Evolutionary conservation across 2,113 vertebrate genomes (phyloP), one percentile per base, ranked within the genome.

Genomic region (Nicator chloris): DNA sequence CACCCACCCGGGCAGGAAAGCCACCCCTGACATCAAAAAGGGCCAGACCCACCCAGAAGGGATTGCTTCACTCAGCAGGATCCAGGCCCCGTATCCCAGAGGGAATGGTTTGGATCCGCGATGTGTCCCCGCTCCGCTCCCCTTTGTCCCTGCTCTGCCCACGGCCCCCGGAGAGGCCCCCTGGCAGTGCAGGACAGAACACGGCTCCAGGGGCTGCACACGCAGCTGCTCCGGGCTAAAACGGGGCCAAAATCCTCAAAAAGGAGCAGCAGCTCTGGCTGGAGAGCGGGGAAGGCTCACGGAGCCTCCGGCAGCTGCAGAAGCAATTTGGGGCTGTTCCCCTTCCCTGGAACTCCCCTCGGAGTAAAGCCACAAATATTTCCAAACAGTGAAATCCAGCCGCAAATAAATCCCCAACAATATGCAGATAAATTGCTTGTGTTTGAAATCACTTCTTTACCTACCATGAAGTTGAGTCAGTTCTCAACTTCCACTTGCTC

Each of bases 31-130:
- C 59, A 78, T 5, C 28, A 49, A 5, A 3, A 13, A 50, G 18
- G 45, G 54, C 42, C 35, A 60, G 30, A 54, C 15, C 23, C 65
- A 45, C 19, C n/a, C 35, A 44, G 16, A 27, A 4, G 8, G 4
- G 33, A 17, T 4, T 37, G 40, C 19, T 33, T 22, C 54, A 15
- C 42, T 15, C 60, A 4, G 33, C 21, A 49, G 49, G 21, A 33
- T 35, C 47, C 71, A 19, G 5, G 33, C 13, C 26, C 22, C 1
- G 8, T 7, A 8, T 4, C 10, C 56, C 2, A 26, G 10, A 23
- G 28, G 57, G 53, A 15, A 19, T 1, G 24, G 4, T 35, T 24
- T 15, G 61, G 26, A 15, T 70, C 15, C 0, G 0, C 37, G 37
- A 60, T 49, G 21, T 13, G n/a, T 5, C 88, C 50, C 19, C 13